Base-by-base conservation (phyloP, 2,888 invertebrate species). In the Epirrhoe tristata region DNA sequence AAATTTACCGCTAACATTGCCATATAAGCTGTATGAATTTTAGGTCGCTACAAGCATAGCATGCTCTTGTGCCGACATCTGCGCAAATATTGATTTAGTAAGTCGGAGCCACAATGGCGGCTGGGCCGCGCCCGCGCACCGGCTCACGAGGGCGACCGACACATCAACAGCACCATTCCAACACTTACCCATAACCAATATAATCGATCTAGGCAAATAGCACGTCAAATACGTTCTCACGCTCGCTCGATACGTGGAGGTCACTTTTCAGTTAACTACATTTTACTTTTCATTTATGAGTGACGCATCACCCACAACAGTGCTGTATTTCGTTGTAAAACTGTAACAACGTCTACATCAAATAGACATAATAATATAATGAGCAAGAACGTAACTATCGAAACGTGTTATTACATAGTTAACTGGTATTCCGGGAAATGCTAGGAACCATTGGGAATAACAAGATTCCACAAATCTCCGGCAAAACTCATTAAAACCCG, bases 71-170 rank as follows among this genome's bases (percentile, higher is more conserved):
- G 87, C 89, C 91, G 89, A 91, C 93, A 93, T 91, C 93, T 93
- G 93, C 86, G 91, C 93, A 92, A 93, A 93, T 93, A 93, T 93
- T 93, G 93, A 93, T 92, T 93, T 92, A 91, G 92, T 93, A 91
- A 91, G 91, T 86, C 83, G 90, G 84, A 87, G 87, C 79, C 81
- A 88, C 88, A 89, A 90, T 90, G 83, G 84, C 84, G 84, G 84
- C 82, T 76, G 78, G 75, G 77, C 77, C 79, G 80, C 79, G 81
- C 70, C 72, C 74, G 77, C 75, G 73, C 71, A 56, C 62, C 68
- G 69, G 55, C 62, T 63, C 74, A 76, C 74, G 75, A 75, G 61
- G 63, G 69, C 73, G 69, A 65, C 61, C 67, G 51, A 67, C 77
- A 70, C 73, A 73, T 77, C 81, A 74, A 79, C 76, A 77, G 77